These are phyloP conservation scores for Planiliza haematocheilus DNA, from an alignment of 2,113 vertebrate genomes.

Conservation along the genomic window DNA sequence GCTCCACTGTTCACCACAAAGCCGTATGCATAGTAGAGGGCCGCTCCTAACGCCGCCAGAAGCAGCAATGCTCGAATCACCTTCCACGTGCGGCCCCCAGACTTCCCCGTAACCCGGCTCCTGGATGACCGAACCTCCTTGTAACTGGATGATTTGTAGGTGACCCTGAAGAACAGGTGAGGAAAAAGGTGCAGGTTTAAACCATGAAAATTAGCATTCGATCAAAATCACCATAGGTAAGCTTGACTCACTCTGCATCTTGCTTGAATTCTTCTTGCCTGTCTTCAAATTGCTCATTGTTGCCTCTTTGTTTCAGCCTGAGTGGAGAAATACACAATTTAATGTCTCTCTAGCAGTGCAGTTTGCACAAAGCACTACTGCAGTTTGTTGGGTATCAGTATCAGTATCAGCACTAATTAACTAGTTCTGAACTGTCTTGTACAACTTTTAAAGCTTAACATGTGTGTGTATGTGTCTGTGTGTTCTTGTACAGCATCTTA, in stretches of 20 bases:
- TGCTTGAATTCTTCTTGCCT: neutral
- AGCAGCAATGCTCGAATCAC: slow-evolving; percentile 67
- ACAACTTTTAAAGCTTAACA: too few relatives aligned
- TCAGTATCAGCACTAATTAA: too few relatives aligned
- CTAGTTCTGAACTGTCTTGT: too few relatives aligned
- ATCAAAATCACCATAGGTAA: neutral
- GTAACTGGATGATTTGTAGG: slow-evolving; percentile 51
- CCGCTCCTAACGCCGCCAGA: slow-evolving; percentile 58
- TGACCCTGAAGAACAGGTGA: slow-evolving; percentile 50
- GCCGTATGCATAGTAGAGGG: slow-evolving; percentile 70
- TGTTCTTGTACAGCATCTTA: too few relatives aligned
- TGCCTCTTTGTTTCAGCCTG: slow-evolving; percentile 51
- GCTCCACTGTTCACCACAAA: slow-evolving; percentile 49
- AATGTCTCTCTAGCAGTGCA: too few relatives aligned
- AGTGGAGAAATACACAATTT: neutral
- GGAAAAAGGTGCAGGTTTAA: neutral
- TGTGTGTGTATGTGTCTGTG: too few relatives aligned
- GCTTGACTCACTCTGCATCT: slow-evolving; percentile 37
- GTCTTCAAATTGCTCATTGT: neutral
- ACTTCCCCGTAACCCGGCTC: slow-evolving; percentile 22
- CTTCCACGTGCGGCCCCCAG: slow-evolving; percentile 42
- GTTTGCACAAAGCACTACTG: too few relatives aligned
- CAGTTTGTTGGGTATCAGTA: too few relatives aligned
- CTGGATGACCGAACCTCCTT: slow-evolving; percentile 19
- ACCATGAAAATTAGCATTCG: neutral